Percentiles rank a stretch among this genome's conserved stretches.
Conservation (phyloP, 2,888 invertebrate species). For the Xylocampa areola region DNA sequence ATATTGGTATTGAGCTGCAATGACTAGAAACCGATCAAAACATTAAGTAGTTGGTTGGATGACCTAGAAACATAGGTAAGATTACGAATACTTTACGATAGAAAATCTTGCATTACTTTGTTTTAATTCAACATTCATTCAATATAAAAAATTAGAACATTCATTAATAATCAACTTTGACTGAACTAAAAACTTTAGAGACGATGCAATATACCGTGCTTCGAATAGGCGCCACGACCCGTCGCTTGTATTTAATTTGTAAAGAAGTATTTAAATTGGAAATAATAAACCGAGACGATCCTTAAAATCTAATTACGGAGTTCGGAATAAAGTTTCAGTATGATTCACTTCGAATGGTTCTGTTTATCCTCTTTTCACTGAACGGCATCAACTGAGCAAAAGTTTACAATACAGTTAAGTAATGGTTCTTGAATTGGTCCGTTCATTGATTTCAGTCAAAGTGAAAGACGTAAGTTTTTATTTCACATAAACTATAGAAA, state of each 20-base stretch:
- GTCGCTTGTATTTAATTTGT: constrained; percentile 17
- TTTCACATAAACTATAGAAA: no score
- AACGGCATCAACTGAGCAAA: not conserved
- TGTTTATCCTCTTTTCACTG: constrained; percentile 1
- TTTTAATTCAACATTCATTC: not conserved
- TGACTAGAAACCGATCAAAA: no score
- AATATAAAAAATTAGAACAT: not conserved
- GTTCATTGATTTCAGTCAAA: no score
- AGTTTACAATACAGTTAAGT: no score
- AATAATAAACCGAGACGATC: constrained; percentile 5
- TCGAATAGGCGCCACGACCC: constrained; percentile 5
- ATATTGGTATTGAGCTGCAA: no score
- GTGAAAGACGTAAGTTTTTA: no score
- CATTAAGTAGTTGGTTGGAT: no score
- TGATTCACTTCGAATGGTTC: not conserved
- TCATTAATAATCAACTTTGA: not conserved
- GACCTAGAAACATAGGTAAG: no score
- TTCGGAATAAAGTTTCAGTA: constrained; percentile 11
- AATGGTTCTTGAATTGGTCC: no score
- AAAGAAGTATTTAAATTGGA: constrained; percentile 19
- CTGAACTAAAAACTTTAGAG: not conserved
- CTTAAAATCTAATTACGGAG: constrained; percentile 16
- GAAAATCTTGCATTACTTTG: no score
- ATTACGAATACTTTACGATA: no score
- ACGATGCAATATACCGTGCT: not conserved